These are phyloP conservation scores for Lycocorax pyrrhopterus DNA, from an alignment of 2,113 vertebrate species.

Conservation along the genomic window DNA sequence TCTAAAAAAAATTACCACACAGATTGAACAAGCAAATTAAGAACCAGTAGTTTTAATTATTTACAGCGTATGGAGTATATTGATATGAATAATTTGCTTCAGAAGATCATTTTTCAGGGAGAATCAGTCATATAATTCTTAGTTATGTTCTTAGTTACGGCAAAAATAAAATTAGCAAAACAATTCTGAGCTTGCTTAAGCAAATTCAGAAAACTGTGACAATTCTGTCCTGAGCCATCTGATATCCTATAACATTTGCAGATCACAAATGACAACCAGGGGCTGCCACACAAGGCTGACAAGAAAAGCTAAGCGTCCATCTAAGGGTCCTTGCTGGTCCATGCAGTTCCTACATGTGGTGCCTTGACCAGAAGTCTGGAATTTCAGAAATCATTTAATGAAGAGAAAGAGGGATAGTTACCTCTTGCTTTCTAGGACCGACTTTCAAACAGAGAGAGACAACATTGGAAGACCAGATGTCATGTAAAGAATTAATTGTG, in stretches of 20 bases:
- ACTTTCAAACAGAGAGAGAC: neutral
- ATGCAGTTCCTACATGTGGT: neutral
- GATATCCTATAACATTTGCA: neutral
- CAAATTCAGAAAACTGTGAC: neutral
- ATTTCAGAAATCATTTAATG: neutral
- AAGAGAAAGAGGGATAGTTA: neutral
- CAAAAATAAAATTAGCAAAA: neutral
- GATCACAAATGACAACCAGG: neutral
- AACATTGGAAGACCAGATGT: neutral
- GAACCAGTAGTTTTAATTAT: neutral
- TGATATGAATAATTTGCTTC: neutral
- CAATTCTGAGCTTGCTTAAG: neutral
- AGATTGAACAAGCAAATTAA: neutral
- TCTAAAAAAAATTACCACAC: neutral
- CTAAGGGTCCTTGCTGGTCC: rapidly evolving
- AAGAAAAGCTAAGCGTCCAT: neutral
- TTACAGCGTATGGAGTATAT: neutral
- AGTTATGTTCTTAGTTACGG: neutral
- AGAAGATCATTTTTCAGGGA: neutral
- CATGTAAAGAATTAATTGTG: neutral
- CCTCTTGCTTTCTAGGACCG: neutral
- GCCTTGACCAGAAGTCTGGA: neutral
- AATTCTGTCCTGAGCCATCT: neutral
- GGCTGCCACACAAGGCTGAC: neutral
- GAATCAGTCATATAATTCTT: neutral